A percentile compares a stretch with the other conserved stretches of the same genome.
phyloP scores from a whole-genome alignment of 2,888 invertebrate species.

The Nymphalis urticae region DNA sequence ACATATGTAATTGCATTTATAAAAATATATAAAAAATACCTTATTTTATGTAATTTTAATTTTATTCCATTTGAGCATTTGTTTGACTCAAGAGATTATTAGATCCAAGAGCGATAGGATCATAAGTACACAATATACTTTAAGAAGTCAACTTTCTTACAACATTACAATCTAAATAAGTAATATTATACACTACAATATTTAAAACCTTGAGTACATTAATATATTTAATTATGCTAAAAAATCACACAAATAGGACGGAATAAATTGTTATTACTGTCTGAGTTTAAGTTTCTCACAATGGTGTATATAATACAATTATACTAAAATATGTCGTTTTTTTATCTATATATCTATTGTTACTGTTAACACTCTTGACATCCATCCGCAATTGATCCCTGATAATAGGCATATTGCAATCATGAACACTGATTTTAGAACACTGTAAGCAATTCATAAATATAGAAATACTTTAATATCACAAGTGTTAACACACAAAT shows the following conservation, averaged over 20 bases:
- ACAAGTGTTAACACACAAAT: conserved; percentile 9
- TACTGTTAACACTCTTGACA: too few relatives aligned
- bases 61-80: conserved; percentile 14
- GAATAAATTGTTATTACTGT: conserved; percentile 14
- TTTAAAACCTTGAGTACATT: neutral
- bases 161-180: neutral
- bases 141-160: neutral
- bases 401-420: too few relatives aligned
- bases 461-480: conserved; percentile 9
- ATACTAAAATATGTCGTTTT: too few relatives aligned
- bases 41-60: conserved; percentile 19
- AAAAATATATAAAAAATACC: conserved; percentile 30
- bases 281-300: neutral
- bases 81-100: neutral
- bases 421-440: too few relatives aligned
- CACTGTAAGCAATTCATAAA: too few relatives aligned
- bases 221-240: neutral
- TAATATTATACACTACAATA: neutral
- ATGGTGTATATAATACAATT: too few relatives aligned
- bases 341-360: too few relatives aligned
- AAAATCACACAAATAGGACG: conserved; percentile 26
- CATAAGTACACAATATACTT: neutral
- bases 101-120: neutral
- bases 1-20: conserved; percentile 26
- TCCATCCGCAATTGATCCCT: too few relatives aligned